Percentiles rank a stretch among this genome's conserved stretches.
Evolutionary conservation across 1,140 invertebrate genomes (phyloP).

Genomic region (Heliconius eleuchia): DNA sequence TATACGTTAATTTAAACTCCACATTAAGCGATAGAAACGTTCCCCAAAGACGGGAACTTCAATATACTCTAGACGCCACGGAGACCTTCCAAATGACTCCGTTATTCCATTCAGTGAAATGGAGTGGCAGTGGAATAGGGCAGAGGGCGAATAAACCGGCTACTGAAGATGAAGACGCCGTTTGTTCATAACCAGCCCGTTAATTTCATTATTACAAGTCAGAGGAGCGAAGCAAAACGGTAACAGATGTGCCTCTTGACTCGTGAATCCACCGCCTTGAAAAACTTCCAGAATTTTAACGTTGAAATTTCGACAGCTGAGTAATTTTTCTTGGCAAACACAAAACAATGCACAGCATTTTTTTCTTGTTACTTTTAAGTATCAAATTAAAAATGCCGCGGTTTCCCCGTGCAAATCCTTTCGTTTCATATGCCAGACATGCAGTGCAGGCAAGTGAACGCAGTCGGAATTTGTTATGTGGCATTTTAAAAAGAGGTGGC

Average conservation of each 20-base stretch:
- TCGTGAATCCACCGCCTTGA: constrained; percentile 57
- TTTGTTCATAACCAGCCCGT: constrained; percentile 80
- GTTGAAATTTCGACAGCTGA: constrained; percentile 23
- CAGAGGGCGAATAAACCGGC: constrained; percentile 69
- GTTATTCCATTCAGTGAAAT: constrained; percentile 77
- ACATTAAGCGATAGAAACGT: constrained; percentile 27
- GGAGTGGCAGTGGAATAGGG: constrained; percentile 75
- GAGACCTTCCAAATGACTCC: constrained; percentile 67
- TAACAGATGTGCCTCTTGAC: constrained; percentile 75
- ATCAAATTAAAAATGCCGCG: constrained; percentile 34
- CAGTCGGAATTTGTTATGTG: constrained; percentile 41
- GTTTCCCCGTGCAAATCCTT: constrained; percentile 37
- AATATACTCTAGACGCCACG: constrained; percentile 56
- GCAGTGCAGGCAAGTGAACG: constrained; percentile 41
- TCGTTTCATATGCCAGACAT: constrained; percentile 39
- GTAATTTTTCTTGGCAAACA: constrained; percentile 5
- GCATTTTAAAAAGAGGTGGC: constrained; percentile 34
- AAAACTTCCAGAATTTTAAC: constrained; percentile 54
- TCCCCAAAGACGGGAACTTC: constrained; percentile 43
- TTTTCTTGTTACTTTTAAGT: constrained; percentile 3
- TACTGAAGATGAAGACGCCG: constrained; percentile 77
- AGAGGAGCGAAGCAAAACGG: constrained; percentile 66
- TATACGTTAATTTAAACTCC: background rate
- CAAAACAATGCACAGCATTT: constrained; percentile 21
- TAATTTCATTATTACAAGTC: constrained; percentile 79